Base-by-base conservation (phyloP, 2,888 invertebrate species). In the Fabriciana adippe region DNA sequence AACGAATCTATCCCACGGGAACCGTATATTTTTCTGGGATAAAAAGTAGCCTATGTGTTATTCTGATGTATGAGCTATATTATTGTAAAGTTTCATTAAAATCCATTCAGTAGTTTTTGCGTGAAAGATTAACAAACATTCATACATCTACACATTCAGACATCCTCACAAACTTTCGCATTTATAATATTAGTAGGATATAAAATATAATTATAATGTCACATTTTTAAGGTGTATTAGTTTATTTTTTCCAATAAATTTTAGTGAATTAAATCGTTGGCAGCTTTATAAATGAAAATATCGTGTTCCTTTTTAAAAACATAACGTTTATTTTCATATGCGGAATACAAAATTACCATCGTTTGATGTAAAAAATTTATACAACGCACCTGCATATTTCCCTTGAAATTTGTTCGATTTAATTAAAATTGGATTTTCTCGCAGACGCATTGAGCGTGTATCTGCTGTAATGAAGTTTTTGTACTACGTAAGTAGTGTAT, bases 361-460 rank as follows among this genome's bases (percentile, higher is more conserved):
- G 61, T 64, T 51, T 41, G 35, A 66, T 64, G 69, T 64, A 64
- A 57, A 69, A 35, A 66, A 69, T 66, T 70, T 69, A 69, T 66
- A 66, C 55, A 69, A 66, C 64, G 61, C 64, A 66, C 57, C 61
- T 51, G 60, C 63, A 51, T 64, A 66, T 70, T 72, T 66, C 72
- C 69, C 70, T 63, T 70, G 69, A 55, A 67, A 69, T 55, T 72
- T 68, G 72, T 70, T 51, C 64, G 67, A 70, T 70, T 72, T 70
- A 72, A 72, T 72, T 72, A 72, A 72, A 72, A 67, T 48, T 47
- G 66, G 64, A 61, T 63, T 59, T 63, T 41, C 56, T 66, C 26
- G 55, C 51, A 59, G 53, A 56, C 26, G 67, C 51, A 61, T 41
- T 14, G 50, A 48, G 45, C 48, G 26, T 35, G 35, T 35, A 61